Base-by-base conservation (phyloP, 1,140 invertebrate genomes). In the Cataglyphis hispanica region DNA sequence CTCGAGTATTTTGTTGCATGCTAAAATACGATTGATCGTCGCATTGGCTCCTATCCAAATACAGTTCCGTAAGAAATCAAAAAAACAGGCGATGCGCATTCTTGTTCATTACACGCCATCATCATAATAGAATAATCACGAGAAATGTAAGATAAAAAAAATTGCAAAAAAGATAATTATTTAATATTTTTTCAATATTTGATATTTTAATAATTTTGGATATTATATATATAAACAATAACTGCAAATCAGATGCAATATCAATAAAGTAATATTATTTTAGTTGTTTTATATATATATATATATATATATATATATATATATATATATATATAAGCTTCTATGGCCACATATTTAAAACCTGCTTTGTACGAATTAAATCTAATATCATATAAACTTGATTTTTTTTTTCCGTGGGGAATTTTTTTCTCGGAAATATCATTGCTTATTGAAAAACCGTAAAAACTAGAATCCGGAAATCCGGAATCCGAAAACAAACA, bases 11-110 rank as follows among this genome's bases (percentile, higher is more conserved):
- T 78, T 67, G 3, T 58, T 8, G 13, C 19, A 50, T 69, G 40
- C 22, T 53, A 80, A 77, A 77, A 69, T 69, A 69, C 13, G n/a
- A 78, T 40, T 50, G 31, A 56, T 80, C 50, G 34, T 11, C 25
- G 2, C 61, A 46, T 31, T 80, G 34, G 34, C 16, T 80, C 10
- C 1, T 40, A 22, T 22, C 16, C n/a, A 80, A 58, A 80, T 78
- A 25, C 13, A 37, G n/a, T 69, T 69, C 16, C 27, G 31, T 25
- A n/a, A 80, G 25, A 76, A 63, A 77, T 77, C 5, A 16, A 37
- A n/a, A n/a, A n/a, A n/a, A 53, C 25, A 56, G 19, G 11, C 10
- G 27, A n/a, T 11, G 19, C 27, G 8, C 8, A 13, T 60, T 43
- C 58, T 31, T 64, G 22, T 63, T 61, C 7, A 19, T 43, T 46